Evolutionary conservation across 2,113 vertebrate genomes (phyloP).

Genomic region (Telmatochromis sp.): DNA sequence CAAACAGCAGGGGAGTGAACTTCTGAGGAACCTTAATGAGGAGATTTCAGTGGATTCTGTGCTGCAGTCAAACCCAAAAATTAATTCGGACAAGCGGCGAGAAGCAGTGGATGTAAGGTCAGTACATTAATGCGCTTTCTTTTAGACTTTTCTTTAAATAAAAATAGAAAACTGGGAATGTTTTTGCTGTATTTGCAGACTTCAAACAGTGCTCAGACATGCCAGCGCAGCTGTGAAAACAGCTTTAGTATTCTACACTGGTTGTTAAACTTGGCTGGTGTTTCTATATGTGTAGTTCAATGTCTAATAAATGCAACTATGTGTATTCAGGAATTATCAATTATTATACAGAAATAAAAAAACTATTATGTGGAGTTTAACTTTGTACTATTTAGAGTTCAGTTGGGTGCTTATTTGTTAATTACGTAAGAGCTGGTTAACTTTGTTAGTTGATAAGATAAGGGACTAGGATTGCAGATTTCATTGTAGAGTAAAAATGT

Average conservation of each 20-base stretch:
- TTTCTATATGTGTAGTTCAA: neutral
- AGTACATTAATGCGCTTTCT: neutral
- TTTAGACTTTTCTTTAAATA: neutral
- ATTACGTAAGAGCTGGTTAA: neutral
- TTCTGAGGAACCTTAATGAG: constrained; percentile 32
- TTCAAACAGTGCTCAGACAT: neutral
- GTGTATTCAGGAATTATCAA: neutral
- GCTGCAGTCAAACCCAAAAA: neutral
- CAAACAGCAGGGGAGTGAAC: constrained; percentile 20
- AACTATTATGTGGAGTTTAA: neutral
- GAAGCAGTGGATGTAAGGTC: constrained; percentile 23
- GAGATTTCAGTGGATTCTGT: constrained; percentile 6
- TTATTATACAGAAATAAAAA: neutral
- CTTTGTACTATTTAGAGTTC: neutral
- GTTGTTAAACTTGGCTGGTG: neutral
- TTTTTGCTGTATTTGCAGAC: neutral
- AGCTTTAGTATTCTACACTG: neutral
- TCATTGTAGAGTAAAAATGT: neutral
- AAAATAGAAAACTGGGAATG: neutral
- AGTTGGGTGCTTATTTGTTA: neutral
- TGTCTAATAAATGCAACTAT: neutral
- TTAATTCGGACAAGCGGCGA: neutral
- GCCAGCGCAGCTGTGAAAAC: constrained; percentile 38
- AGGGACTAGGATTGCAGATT: neutral
- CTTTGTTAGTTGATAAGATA: neutral